Conservation (phyloP, 53 echinoderm and acorn worm genomes). For the Crossaster papposus region DNA sequence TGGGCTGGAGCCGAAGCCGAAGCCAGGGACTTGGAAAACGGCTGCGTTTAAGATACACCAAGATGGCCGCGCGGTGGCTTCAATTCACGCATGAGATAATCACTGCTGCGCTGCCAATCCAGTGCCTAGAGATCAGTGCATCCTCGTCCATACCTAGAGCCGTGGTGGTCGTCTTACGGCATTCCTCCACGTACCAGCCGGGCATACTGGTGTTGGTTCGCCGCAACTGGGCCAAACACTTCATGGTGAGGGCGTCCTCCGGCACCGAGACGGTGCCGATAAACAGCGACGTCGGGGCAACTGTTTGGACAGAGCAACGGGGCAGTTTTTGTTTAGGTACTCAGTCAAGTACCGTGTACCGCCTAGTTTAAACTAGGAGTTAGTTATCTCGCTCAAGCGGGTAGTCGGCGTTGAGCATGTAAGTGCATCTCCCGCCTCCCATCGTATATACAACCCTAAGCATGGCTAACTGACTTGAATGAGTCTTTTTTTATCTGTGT, state of each 20-base stretch:
- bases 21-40: too few species aligned
- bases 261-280: slow-evolving; percentile 40
- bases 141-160: slow-evolving; percentile 30
- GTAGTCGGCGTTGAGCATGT: too few species aligned
- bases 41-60: too few species aligned
- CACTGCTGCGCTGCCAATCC: background rate
- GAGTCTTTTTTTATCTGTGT: too few species aligned
- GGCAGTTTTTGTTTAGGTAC: background rate
- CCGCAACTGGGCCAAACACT: slow-evolving; percentile 7
- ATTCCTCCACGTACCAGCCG: slow-evolving; percentile 41
- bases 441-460: too few species aligned
- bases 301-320: background rate
- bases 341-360: background rate
- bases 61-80: too few species aligned
- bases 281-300: background rate
- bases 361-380: background rate
- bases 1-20: too few species aligned
- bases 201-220: slow-evolving; percentile 43
- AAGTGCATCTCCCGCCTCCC: too few species aligned
- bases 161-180: slow-evolving; percentile 26
- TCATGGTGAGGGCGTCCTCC: slow-evolving; percentile 39
- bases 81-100: too few species aligned
- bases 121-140: background rate
- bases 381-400: too few species aligned
- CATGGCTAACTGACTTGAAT: too few species aligned